Percentiles rank a stretch among this genome's conserved stretches.
phyloP scores from a whole-genome alignment of 1,140 invertebrate genomes.

The Drosophila baimaii region DNA sequence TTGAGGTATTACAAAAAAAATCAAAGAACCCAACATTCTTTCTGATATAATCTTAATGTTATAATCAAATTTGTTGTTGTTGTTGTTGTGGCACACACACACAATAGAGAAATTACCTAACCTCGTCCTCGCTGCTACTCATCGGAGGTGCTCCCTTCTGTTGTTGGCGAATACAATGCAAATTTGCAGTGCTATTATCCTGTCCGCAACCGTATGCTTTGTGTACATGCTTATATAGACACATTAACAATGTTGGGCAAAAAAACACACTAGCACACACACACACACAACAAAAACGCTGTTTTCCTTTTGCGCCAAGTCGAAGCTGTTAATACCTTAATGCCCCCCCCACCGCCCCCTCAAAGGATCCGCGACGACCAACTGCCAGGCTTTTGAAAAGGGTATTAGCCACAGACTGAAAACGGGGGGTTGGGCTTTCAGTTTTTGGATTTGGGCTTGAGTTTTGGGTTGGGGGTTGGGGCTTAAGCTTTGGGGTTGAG shows the following conservation, averaged over 20 bases:
- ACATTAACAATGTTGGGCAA: slow-evolving; percentile 49
- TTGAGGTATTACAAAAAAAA: too few relatives aligned
- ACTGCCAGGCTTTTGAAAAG: slow-evolving; percentile 53
- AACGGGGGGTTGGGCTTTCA: not conserved
- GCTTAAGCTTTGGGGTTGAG: not conserved
- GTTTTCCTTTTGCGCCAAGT: slow-evolving; percentile 35
- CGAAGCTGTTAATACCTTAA: slow-evolving; percentile 52
- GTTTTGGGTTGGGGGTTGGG: not conserved
- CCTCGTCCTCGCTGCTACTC: not conserved
- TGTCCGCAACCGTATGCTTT: slow-evolving; percentile 26
- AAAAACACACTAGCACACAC: slow-evolving; percentile 5
- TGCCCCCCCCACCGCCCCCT: too few relatives aligned
- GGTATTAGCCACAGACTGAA: slow-evolving; percentile 40
- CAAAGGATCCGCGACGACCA: slow-evolving; percentile 1
- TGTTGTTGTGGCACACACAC: not conserved
- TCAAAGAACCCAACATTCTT: not conserved
- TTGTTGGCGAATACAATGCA: slow-evolving; percentile 8
- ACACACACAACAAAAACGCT: slow-evolving; percentile 30
- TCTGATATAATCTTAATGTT: slow-evolving; percentile 6
- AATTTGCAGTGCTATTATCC: slow-evolving; percentile 39
- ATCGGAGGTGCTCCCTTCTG: not conserved
- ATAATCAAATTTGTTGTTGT: slow-evolving; percentile 4
- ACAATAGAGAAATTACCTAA: slow-evolving; percentile 15
- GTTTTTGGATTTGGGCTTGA: not conserved
- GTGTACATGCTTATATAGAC: slow-evolving; percentile 46